Evolutionary conservation across 2,888 invertebrate species (phyloP).

Genomic region (Pseudococcus longispinus): DNA sequence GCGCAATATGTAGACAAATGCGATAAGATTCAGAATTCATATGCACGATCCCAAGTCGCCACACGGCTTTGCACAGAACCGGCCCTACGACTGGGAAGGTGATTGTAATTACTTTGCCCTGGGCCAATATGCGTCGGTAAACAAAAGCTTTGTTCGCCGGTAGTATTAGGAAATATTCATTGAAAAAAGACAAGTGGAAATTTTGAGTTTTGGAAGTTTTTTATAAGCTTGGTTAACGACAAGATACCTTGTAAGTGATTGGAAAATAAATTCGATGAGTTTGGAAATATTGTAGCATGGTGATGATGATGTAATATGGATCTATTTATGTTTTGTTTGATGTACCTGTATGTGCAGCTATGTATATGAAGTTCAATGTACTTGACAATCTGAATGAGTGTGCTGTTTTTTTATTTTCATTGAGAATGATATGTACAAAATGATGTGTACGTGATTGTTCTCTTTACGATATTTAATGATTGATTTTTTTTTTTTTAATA

Average conservation of each 20-base stretch:
- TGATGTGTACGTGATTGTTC: neutral
- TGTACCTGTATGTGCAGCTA: neutral
- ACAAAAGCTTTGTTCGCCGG: conserved; percentile 50
- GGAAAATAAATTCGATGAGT: neutral
- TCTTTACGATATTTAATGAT: neutral
- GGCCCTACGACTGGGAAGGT: conserved; percentile 49
- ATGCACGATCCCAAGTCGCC: conserved; percentile 20
- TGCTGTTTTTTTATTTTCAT: neutral
- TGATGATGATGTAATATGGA: neutral
- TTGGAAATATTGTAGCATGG: neutral
- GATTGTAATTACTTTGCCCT: conserved; percentile 42
- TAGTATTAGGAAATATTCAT: conserved; percentile 4
- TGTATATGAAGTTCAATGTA: conserved; percentile 3
- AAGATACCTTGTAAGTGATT: neutral
- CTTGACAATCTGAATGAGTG: neutral
- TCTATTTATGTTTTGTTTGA: neutral
- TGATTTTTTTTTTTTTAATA: neutral
- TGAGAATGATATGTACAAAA: neutral
- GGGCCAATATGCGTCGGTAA: conserved; percentile 41
- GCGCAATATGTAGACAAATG: conserved; percentile 49
- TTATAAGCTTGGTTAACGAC: neutral
- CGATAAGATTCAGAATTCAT: conserved; percentile 41
- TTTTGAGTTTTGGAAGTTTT: neutral
- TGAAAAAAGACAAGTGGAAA: neutral
- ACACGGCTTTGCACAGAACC: conserved; percentile 48